These are phyloP conservation scores for Penaeus vannamei DNA, from an alignment of 1,140 invertebrate species.

Conservation along the genomic window DNA sequence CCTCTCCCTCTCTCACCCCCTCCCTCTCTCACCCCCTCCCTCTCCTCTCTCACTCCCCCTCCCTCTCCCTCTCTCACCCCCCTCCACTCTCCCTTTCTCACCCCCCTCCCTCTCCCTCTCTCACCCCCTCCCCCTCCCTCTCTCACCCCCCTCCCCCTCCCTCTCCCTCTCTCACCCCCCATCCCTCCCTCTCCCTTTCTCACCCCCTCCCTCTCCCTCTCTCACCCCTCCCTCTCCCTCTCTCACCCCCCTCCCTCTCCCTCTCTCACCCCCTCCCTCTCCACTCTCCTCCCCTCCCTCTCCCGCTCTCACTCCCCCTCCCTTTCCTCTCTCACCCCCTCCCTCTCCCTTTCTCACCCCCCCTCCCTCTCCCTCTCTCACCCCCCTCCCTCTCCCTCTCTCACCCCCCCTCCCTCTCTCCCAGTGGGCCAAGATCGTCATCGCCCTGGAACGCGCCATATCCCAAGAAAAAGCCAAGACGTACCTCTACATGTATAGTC, in stretches of 20 bases:
- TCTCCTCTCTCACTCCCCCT: neutral
- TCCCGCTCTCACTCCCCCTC: too few species aligned
- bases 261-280: conserved; percentile 7
- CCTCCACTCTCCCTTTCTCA: neutral
- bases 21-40: neutral
- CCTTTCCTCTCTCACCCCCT: too few species aligned
- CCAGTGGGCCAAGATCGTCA: conserved; percentile 98
- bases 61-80: neutral
- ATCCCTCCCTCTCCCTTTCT: too few species aligned
- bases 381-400: too few species aligned
- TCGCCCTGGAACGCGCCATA: conserved; percentile 93
- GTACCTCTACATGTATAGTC: conserved; percentile 95
- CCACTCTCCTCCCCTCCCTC: neutral
- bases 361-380: too few species aligned
- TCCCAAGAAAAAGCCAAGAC: conserved; percentile 89
- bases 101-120: neutral
- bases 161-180: neutral
- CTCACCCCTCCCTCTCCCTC: neutral
- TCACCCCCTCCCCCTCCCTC: neutral
- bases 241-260: conserved; percentile 17
- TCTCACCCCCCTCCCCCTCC: neutral
- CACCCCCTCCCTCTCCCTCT: neutral
- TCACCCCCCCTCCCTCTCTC: conserved; percentile 66
- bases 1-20: neutral
- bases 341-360: too few species aligned